These are phyloP conservation scores for Trilocha varians DNA, from an alignment of 2,888 invertebrate genomes.

Conservation along the genomic window DNA sequence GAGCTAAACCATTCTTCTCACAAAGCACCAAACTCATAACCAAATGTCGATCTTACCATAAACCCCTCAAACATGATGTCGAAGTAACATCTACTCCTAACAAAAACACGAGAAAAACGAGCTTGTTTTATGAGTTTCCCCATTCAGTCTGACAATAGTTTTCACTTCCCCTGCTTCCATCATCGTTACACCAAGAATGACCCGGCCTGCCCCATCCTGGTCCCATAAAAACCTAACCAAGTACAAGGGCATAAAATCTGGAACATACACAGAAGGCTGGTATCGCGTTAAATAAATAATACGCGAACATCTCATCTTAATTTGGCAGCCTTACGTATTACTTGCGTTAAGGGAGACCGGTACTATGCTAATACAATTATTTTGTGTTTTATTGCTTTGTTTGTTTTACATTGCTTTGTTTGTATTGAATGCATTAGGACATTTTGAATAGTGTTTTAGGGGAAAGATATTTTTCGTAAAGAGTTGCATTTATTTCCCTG, in stretches of 20 bases:
- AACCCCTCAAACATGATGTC: no score
- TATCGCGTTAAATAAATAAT: conserved; percentile 33
- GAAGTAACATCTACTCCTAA: no score
- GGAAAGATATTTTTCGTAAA: no score
- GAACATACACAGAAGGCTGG: conserved; percentile 4
- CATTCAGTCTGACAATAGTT: neutral
- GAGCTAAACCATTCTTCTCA: no score
- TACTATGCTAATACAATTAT: neutral
- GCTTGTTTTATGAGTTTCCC: neutral
- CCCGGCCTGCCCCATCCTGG: neutral
- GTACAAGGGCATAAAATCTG: conserved; percentile 3
- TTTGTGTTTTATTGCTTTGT: conserved; percentile 1
- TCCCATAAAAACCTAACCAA: conserved; percentile 4
- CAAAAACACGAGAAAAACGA: neutral
- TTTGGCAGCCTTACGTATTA: conserved; percentile 18
- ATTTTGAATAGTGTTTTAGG: no score
- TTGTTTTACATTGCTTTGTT: conserved; percentile 3
- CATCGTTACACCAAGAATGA: neutral
- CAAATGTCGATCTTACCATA: no score
- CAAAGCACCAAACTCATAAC: no score
- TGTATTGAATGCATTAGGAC: neutral
- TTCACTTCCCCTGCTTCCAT: neutral
- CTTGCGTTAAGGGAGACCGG: conserved; percentile 5
- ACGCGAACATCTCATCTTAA: conserved; percentile 27
- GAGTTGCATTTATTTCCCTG: no score